Evolutionary conservation across 2,888 invertebrate genomes (phyloP).

Genomic region (Meteorus colon): DNA sequence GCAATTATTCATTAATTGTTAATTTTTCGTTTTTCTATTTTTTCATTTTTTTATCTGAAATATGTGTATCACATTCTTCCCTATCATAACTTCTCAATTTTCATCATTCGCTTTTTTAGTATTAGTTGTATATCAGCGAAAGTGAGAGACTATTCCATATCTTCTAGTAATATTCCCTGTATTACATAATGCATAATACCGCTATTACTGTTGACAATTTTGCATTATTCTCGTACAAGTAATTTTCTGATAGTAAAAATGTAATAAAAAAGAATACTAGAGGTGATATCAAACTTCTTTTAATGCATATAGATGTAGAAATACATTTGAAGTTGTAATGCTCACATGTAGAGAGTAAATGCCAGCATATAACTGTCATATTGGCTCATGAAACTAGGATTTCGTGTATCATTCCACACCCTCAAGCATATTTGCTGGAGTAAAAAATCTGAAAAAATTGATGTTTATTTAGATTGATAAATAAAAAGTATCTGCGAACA

Average conservation of each 20-base stretch:
- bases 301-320: too few relatives aligned
- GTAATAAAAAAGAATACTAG: slow-evolving; percentile 1
- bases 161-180: background rate
- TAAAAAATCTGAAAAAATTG: too few relatives aligned
- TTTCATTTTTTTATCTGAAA: background rate
- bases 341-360: too few relatives aligned
- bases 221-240: background rate
- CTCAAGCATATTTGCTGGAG: too few relatives aligned
- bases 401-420: too few relatives aligned
- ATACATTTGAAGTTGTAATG: too few relatives aligned
- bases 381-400: too few relatives aligned
- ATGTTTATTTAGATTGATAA: too few relatives aligned
- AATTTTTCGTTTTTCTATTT: background rate
- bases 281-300: background rate
- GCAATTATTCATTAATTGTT: slow-evolving; percentile 2
- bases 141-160: background rate
- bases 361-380: too few relatives aligned
- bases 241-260: background rate
- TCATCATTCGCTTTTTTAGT: background rate
- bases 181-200: background rate
- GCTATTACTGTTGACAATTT: background rate
- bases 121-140: background rate
- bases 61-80: background rate
- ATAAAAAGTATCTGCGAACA: too few relatives aligned
- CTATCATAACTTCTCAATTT: background rate